Base-by-base conservation (phyloP, 2,888 invertebrate genomes). In the Habroteleia sp. region DNA sequence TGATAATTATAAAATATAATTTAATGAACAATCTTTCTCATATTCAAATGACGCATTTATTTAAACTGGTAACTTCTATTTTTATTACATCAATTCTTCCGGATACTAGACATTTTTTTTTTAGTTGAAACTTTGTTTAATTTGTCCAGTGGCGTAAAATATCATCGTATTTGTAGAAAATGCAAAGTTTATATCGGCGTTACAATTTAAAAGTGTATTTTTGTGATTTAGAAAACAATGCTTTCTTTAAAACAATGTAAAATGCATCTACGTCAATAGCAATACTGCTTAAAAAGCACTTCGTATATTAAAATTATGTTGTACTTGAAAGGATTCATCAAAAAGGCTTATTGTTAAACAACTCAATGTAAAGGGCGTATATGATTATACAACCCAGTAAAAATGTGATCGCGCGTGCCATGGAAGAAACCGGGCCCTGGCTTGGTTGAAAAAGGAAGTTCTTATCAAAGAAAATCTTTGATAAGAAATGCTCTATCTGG, bases 171-270 rank as follows among this genome's bases (percentile, higher is more conserved):
- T 10, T 50, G 48, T 50, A 20, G 7, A 0, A 23, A 3, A 1
- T 50, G 48, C 13, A 20, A 50, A 50, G 23, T 5, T 0, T 50
- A 50, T 35, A 23, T 35, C 1, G 48, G 48, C 4, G 31, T 31
- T 1, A 27, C 7, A 27, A 33, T 13, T 2, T 8, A 31, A 10
- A 31, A 14, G 35, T 35, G 6, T 13, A 1, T n/a, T n/a, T 37
- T 11, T n/a, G 33, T 7, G 25, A 58, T 25, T 37, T 39, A 4
- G 37, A 54, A 8, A 41, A 31, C 14, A 23, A 29, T 1, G 31
- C 54, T 29, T 56, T 71, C 31, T 75, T 75, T 39, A 14, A 41
- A 8, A 60, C 46, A 4, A 44, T 74, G n/a, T n/a, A n/a, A 3
- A 52, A 75, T 60, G 58, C 74, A 5, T 60, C 71, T 7, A 17